Evolutionary conservation across 2,797 vertebrate genomes (phyloP).

Genomic region (Protonibea diacanthus): DNA sequence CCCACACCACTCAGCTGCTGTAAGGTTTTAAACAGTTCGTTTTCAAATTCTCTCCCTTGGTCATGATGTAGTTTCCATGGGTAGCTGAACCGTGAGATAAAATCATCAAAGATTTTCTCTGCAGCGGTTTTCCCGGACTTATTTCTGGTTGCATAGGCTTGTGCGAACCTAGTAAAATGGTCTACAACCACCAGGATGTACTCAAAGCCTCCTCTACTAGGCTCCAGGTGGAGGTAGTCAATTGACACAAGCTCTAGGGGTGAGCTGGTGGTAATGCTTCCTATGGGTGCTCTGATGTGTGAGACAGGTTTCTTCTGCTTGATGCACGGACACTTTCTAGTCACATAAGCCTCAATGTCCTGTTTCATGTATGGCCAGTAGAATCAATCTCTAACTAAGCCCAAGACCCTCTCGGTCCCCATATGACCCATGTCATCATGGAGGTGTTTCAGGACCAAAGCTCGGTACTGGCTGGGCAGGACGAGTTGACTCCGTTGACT

Average conservation of each 20-base stretch:
- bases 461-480: background rate
- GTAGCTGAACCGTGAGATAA: too few species aligned
- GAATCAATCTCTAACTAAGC: background rate
- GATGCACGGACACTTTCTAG: conserved; percentile 2
- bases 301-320: conserved; percentile 17
- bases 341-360: conserved; percentile 4
- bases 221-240: conserved; percentile 31
- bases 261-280: conserved; percentile 7
- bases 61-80: too few species aligned
- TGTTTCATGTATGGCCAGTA: conserved; percentile 12
- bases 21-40: too few species aligned
- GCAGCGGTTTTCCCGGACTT: too few species aligned
- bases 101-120: too few species aligned
- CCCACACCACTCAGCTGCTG: too few species aligned
- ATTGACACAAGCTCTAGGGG: conserved; percentile 33
- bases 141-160: too few species aligned
- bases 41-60: too few species aligned
- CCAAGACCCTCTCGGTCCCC: background rate
- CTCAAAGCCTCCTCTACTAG: conserved; percentile 16
- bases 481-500: background rate
- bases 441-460: background rate
- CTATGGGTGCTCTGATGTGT: conserved; percentile 19
- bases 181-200: conserved; percentile 2
- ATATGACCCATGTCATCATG: conserved; percentile 15
- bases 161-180: too few species aligned